A percentile compares a stretch with the other conserved stretches of the same genome.
Evolutionary conservation across 2,797 vertebrate species (phyloP).

Genomic region (Jordanella pulchra): DNA sequence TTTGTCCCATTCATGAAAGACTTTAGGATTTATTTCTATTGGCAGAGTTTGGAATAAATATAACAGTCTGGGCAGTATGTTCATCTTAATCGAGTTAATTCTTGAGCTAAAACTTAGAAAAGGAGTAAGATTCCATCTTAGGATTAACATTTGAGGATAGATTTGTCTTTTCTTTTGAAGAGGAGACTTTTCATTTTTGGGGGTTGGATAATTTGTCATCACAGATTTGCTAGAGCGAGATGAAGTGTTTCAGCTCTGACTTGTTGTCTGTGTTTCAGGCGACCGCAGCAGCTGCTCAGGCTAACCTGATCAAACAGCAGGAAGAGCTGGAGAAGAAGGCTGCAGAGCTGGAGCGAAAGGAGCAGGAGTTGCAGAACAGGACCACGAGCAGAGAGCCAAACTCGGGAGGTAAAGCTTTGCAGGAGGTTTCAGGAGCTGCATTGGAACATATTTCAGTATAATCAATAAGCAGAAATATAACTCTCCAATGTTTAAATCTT

Average conservation of each 20-base stretch:
- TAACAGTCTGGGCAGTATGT: too few species aligned
- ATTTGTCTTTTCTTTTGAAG: not conserved
- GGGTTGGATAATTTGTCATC: conserved; percentile 1
- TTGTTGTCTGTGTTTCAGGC: conserved; percentile 69
- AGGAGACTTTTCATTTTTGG: not conserved
- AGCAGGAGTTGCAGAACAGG: conserved; percentile 87
- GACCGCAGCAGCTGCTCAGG: conserved; percentile 84
- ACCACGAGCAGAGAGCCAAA: not conserved
- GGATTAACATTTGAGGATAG: not conserved
- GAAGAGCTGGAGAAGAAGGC: conserved; percentile 95
- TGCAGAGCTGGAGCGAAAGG: conserved; percentile 91
- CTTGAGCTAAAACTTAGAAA: too few species aligned
- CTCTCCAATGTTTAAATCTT: not conserved
- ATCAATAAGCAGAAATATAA: not conserved
- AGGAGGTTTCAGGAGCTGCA: not conserved
- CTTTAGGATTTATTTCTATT: too few species aligned
- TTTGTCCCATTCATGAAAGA: too few species aligned
- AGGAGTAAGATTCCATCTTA: too few species aligned
- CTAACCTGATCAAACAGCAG: conserved; percentile 89
- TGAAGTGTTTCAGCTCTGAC: not conserved
- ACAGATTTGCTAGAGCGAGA: not conserved
- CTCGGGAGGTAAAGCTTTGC: conserved; percentile 38
- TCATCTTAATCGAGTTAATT: too few species aligned
- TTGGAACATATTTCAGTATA: not conserved
- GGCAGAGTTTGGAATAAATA: too few species aligned